A percentile compares a stretch with the other conserved stretches of the same genome.
Conservation (phyloP, 2,888 invertebrate genomes). For the Apotomis turbidana region DNA sequence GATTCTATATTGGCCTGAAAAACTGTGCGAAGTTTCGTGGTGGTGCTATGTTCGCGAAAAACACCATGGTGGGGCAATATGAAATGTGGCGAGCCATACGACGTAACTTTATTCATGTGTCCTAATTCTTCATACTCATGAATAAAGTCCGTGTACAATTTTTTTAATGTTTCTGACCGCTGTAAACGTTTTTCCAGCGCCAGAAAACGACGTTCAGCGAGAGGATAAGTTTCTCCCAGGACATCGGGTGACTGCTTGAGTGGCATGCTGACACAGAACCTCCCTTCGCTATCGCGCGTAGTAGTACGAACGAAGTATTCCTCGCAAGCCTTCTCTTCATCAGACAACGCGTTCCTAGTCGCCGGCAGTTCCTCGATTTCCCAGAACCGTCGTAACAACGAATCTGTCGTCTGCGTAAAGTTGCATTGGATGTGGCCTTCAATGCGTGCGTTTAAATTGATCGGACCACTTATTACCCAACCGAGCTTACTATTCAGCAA, state of each 20-base stretch:
- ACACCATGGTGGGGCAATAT: conserved; percentile 45
- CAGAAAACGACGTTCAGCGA: conserved; percentile 41
- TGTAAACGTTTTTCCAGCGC: conserved; percentile 42
- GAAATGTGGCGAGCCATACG: conserved; percentile 30
- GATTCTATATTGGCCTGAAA: too few species aligned
- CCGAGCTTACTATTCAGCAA: conserved; percentile 40
- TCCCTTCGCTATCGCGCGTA: conserved; percentile 34
- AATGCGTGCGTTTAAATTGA: conserved; percentile 6
- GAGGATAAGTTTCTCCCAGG: conserved; percentile 41
- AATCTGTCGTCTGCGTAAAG: conserved; percentile 30
- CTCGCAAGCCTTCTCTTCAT: conserved; percentile 18
- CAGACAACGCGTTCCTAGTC: too few species aligned
- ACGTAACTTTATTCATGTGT: conserved; percentile 40
- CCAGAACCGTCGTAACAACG: conserved; percentile 39
- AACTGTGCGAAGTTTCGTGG: too few species aligned
- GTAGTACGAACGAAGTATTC: conserved; percentile 38
- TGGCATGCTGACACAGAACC: conserved; percentile 43
- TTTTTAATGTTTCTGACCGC: conserved; percentile 36
- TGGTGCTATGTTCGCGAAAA: not conserved
- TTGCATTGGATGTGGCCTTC: conserved; percentile 35
- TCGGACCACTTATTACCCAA: conserved; percentile 40
- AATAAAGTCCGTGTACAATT: conserved; percentile 43
- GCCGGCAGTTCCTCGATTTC: conserved; percentile 36
- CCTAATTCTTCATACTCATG: conserved; percentile 43
- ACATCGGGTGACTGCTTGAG: conserved; percentile 33